Conservation (phyloP, 2,113 vertebrate genomes). For the Rhipidura dahli region DNA sequence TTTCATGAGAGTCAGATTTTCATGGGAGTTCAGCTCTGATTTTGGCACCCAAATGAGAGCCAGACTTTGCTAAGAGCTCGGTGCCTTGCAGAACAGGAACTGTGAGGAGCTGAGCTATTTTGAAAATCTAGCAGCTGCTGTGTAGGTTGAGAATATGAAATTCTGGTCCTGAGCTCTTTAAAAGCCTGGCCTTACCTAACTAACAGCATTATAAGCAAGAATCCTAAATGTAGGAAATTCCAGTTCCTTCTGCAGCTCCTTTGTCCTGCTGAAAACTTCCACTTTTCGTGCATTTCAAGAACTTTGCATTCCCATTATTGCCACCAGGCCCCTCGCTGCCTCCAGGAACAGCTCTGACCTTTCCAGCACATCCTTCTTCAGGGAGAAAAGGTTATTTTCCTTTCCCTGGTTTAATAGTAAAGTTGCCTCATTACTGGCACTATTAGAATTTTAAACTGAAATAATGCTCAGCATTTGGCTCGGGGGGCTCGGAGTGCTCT, state of each 20-base stretch:
- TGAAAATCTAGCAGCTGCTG: conserved; percentile 50
- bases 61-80: not conserved
- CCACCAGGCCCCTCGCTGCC: not conserved
- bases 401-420: not conserved
- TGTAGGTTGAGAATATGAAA: conserved; percentile 52
- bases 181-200: not conserved
- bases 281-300: not conserved
- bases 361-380: not conserved
- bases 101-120: conserved; percentile 49
- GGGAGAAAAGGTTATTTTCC: not conserved
- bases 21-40: conserved; percentile 5
- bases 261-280: not conserved
- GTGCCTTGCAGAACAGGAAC: conserved; percentile 19
- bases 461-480: not conserved
- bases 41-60: conserved; percentile 22
- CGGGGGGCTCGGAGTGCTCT: accelerated
- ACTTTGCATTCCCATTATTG: not conserved
- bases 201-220: not conserved
- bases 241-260: not conserved
- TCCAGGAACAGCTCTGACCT: conserved; percentile 21
- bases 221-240: not conserved
- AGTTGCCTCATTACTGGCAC: conserved; percentile 1
- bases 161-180: conserved; percentile 5
- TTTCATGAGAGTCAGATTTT: not conserved
- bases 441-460: not conserved